Evolutionary conservation across 1,140 invertebrate genomes (phyloP).

Genomic region (Lanistes nyassanus): DNA sequence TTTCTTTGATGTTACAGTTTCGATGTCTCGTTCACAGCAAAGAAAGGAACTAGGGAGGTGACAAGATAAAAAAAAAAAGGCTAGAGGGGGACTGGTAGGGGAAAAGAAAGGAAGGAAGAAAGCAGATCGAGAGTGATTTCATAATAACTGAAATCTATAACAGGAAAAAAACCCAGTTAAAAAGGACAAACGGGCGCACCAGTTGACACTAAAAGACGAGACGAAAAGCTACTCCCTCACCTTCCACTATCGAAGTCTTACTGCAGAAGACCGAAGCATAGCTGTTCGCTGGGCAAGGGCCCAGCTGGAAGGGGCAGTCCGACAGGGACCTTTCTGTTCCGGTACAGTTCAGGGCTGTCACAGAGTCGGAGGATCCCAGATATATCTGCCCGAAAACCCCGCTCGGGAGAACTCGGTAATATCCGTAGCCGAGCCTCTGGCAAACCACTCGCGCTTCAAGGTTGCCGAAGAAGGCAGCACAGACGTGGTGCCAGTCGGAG

Average conservation of each 20-base stretch:
- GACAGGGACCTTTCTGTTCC: constrained; percentile 43
- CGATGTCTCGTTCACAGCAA: too few species aligned
- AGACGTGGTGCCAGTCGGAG: constrained; percentile 75
- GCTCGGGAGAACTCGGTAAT: constrained; percentile 11
- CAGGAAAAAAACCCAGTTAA: too few species aligned
- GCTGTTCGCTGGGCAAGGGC: constrained; percentile 39
- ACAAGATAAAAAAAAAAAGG: too few species aligned
- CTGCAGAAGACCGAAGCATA: constrained; percentile 54
- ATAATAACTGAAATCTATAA: too few species aligned
- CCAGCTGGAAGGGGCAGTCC: constrained; percentile 41
- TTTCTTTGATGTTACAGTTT: too few species aligned
- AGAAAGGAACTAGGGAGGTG: too few species aligned
- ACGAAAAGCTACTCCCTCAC: constrained; percentile 18
- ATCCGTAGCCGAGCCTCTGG: constrained; percentile 73
- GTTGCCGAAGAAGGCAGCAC: constrained; percentile 78
- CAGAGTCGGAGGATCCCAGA: background rate
- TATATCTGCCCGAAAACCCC: constrained; percentile 65
- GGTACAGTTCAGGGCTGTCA: constrained; percentile 46
- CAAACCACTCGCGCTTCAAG: constrained; percentile 77
- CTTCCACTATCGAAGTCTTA: constrained; percentile 38
- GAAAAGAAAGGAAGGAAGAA: too few species aligned
- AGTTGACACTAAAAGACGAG: too few species aligned
- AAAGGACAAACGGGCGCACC: too few species aligned
- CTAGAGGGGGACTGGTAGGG: too few species aligned
- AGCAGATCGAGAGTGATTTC: too few species aligned